phyloP scores from a whole-genome alignment of 2,888 invertebrate species.

The Amiota mariae region DNA sequence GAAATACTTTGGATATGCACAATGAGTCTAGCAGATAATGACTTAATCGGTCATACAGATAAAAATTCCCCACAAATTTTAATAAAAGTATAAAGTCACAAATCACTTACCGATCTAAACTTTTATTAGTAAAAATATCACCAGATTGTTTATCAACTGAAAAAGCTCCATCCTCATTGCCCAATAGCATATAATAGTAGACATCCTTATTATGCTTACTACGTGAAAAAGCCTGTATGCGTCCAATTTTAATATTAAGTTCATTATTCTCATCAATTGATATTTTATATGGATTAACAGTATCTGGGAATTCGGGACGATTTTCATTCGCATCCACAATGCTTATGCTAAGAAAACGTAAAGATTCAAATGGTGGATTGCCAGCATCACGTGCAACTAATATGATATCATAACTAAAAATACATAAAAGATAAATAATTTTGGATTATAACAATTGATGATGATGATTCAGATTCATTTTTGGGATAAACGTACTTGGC shows the following conservation, averaged over 20 bases:
- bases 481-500: slow-evolving; percentile 73
- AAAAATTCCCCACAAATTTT: no score
- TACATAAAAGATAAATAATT: neutral
- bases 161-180: slow-evolving; percentile 85
- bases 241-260: slow-evolving; percentile 78
- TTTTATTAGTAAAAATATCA: slow-evolving; percentile 83
- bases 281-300: slow-evolving; percentile 80
- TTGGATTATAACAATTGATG: neutral
- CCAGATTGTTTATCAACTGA: slow-evolving; percentile 87
- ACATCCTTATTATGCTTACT: slow-evolving; percentile 87
- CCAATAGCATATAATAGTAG: slow-evolving; percentile 87
- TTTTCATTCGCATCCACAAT: slow-evolving; percentile 89
- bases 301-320: slow-evolving; percentile 82
- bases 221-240: slow-evolving; percentile 75
- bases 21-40: no score
- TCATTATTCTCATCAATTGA: slow-evolving; percentile 82
- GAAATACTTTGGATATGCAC: no score
- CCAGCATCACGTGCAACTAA: slow-evolving; percentile 90
- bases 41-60: no score
- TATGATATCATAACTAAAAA: slow-evolving; percentile 77
- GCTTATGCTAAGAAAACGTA: slow-evolving; percentile 83
- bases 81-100: neutral
- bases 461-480: no score
- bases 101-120: slow-evolving; percentile 80
- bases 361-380: slow-evolving; percentile 85